Conservation (phyloP, 2,113 vertebrate genomes). For the Caretta caretta region DNA sequence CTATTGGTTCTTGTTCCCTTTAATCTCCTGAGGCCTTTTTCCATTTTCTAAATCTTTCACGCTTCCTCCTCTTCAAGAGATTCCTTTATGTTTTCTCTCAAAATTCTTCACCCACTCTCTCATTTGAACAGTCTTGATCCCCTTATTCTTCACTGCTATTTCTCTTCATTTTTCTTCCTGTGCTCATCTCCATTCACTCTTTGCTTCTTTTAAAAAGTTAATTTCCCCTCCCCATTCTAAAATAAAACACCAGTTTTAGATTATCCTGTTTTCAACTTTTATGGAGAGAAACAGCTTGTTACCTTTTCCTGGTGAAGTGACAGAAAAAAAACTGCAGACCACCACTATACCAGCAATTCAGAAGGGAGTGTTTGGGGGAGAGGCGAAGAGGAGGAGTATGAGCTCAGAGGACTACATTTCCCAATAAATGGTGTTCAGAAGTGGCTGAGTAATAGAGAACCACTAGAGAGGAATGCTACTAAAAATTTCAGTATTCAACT, state of each 20-base stretch:
- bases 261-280: slow-evolving; percentile 11
- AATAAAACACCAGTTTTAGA: slow-evolving; percentile 8
- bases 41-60: slow-evolving; percentile 2
- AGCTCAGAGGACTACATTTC: background rate
- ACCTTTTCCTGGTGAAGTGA: background rate
- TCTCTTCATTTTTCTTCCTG: background rate
- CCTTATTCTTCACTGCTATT: slow-evolving; percentile 15
- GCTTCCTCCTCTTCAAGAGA: background rate
- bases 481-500: background rate
- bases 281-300: background rate
- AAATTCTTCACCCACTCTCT: slow-evolving; percentile 11
- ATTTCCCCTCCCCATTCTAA: background rate
- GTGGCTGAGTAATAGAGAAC: background rate
- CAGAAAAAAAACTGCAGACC: background rate
- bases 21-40: background rate
- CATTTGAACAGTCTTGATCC: background rate
- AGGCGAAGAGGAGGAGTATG: background rate
- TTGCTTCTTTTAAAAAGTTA: slow-evolving; percentile 30
- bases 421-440: background rate
- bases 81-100: background rate
- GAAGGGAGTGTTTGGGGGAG: background rate
- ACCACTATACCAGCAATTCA: background rate
- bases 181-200: background rate
- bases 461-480: background rate
- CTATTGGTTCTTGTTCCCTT: background rate